Percentiles rank a stretch among this genome's conserved stretches.
phyloP scores from a whole-genome alignment of 2,888 invertebrate genomes.

The Chouioia cunea region DNA sequence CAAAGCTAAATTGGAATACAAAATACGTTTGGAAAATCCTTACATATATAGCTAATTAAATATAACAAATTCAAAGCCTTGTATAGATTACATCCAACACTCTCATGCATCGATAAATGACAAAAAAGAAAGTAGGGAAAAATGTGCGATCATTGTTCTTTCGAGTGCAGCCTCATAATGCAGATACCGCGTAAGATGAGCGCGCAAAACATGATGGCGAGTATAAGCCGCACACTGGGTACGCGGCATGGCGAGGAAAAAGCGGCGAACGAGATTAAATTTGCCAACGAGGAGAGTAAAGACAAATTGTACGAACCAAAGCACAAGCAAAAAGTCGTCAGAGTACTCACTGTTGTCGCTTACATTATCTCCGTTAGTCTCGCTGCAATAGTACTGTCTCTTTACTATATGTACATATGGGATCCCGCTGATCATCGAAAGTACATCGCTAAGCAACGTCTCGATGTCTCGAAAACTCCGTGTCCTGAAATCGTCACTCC shows the following conservation, averaged over 20 bases:
- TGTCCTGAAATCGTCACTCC: slow-evolving; percentile 17
- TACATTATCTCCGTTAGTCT: slow-evolving; percentile 95
- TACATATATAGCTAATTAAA: too few species aligned
- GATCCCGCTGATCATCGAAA: slow-evolving; percentile 75
- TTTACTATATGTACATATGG: slow-evolving; percentile 96
- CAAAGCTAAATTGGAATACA: too few species aligned
- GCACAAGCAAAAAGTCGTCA: slow-evolving; percentile 88
- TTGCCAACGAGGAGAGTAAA: slow-evolving; percentile 76
- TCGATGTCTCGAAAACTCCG: slow-evolving; percentile 25
- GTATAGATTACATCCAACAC: too few species aligned
- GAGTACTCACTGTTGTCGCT: slow-evolving; percentile 92
- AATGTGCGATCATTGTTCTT: too few species aligned
- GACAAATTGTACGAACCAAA: slow-evolving; percentile 85
- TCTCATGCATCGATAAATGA: too few species aligned
- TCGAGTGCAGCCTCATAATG: slow-evolving; percentile 51
- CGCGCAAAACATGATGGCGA: slow-evolving; percentile 65
- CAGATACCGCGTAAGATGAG: slow-evolving; percentile 66
- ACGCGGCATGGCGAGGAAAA: slow-evolving; percentile 59
- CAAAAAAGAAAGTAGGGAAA: too few species aligned
- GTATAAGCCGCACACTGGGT: slow-evolving; percentile 62
- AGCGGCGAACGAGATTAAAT: slow-evolving; percentile 75
- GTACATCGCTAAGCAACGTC: slow-evolving; percentile 27
- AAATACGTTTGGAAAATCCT: too few species aligned
- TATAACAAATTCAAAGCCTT: too few species aligned
- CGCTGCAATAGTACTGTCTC: slow-evolving; percentile 92